Evolutionary conservation across 2,888 invertebrate genomes (phyloP), one percentile per base, ranked within the genome.

Genomic region (Eupeodes luniger): DNA sequence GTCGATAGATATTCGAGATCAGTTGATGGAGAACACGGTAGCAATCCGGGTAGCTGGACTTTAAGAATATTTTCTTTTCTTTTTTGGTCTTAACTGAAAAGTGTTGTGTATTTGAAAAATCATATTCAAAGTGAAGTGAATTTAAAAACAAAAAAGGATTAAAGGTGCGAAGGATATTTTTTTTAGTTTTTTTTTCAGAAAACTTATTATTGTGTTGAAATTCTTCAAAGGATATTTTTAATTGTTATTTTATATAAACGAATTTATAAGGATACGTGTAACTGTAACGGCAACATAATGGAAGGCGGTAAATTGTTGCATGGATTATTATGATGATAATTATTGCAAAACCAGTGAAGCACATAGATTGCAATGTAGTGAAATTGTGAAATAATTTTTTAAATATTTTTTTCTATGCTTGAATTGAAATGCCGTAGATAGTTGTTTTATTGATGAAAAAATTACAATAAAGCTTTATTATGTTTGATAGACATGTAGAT

Each of bases 221-320:
- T 0, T 40, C 14, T 7, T 62, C 3, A 1, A 7, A 34, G 36
- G 12, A 70, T 19, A 44, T 49, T 16, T 55, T 70, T 62, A 1
- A 11, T 9, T 27, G 27, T 7, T n/a, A 19, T 40, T 62, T 14
- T 47, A 9, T 40, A 27, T 2, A 40, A 40, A 36, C 19, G 27
- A 80, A 53, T 19, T 11, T 34, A 40, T 5, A 76, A 72, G 76
- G 70, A 81, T 81, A 69, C 53, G 69, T 36, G 62, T 34, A 16
- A 62, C 78, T 44, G 57, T 75, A 55, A 47, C 70, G 40, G 40
- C 40, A 5, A 40, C 40, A 40, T 27, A 14, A 79, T 79, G 75
- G 79, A 87, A 78, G 79, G 76, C 36, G 83, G 86, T 86, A 86
- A 76, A 83, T 79, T 66, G 11, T 72, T 80, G 86, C 86, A 86